phyloP scores from a whole-genome alignment of 2,113 vertebrate genomes.

The Atrichornis clamosus region DNA sequence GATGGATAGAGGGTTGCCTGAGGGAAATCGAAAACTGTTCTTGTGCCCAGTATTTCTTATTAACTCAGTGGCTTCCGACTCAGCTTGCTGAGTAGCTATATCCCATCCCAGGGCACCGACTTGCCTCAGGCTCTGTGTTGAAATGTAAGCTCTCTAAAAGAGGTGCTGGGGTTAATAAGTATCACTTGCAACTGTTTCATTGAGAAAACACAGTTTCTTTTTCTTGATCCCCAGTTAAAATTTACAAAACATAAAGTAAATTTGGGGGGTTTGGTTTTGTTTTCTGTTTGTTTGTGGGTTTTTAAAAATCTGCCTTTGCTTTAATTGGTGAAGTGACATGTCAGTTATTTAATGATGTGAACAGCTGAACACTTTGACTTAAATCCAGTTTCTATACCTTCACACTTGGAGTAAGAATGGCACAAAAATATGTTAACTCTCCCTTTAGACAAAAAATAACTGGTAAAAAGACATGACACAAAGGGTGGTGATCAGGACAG shows the following conservation, averaged over 20 bases:
- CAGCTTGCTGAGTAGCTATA: background rate
- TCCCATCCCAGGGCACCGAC: background rate
- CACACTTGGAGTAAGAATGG: background rate
- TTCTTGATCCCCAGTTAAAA: background rate
- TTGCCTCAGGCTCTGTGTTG: background rate
- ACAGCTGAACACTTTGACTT: background rate
- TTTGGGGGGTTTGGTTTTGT: too few species aligned
- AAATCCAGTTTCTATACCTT: background rate
- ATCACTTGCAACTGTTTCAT: background rate
- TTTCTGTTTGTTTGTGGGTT: background rate
- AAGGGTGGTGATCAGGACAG: background rate
- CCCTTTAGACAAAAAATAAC: background rate
- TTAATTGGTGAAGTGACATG: background rate
- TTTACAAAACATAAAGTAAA: background rate
- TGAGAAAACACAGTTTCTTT: background rate
- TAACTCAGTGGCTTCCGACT: background rate
- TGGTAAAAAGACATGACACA: background rate
- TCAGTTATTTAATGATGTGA: background rate
- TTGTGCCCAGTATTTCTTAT: background rate
- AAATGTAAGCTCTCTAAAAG: background rate
- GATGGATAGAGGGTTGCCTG: fast-evolving
- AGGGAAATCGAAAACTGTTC: background rate
- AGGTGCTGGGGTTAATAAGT: background rate
- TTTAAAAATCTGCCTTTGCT: background rate
- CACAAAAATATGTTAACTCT: background rate